phyloP scores from a whole-genome alignment of 2,113 vertebrate genomes.

The Saccopteryx bilineata region DNA sequence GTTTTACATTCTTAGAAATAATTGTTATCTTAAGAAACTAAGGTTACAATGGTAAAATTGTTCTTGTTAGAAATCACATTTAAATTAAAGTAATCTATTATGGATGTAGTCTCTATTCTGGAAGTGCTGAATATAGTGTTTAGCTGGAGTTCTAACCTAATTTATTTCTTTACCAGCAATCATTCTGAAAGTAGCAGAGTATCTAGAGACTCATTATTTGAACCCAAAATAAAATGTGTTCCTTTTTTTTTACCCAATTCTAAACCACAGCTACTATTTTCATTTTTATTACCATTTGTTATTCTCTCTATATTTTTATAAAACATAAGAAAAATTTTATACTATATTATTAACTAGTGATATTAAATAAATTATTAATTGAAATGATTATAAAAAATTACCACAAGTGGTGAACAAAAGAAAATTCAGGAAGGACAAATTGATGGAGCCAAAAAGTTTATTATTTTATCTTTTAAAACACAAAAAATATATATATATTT shows the following conservation, averaged over 20 bases:
- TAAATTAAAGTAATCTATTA: constrained; percentile 80
- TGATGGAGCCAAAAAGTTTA: background rate
- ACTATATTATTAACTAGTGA: constrained; percentile 51
- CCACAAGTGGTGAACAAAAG: background rate
- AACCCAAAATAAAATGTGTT: constrained; percentile 65
- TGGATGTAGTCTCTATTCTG: background rate
- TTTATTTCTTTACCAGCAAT: constrained; percentile 69
- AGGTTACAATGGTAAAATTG: constrained; percentile 51
- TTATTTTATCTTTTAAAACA: background rate
- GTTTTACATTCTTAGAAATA: constrained; percentile 62
- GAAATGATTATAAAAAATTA: constrained; percentile 40
- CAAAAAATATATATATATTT: no score
- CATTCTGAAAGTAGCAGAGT: constrained; percentile 39
- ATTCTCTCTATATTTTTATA: constrained; percentile 25
- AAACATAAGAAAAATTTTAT: background rate
- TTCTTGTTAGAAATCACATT: constrained; percentile 70
- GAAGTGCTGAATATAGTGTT: constrained; percentile 63
- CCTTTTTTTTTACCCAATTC: background rate
- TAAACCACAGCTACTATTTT: constrained; percentile 18
- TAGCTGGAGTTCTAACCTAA: constrained; percentile 64
- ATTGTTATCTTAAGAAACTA: constrained; percentile 62
- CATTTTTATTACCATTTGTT: background rate
- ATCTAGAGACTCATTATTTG: constrained; percentile 44
- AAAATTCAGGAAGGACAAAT: constrained; percentile 18
- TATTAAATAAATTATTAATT: constrained; percentile 65